Conservation (phyloP, 2,888 invertebrate species). For the Agonopterix alstromeriana region DNA sequence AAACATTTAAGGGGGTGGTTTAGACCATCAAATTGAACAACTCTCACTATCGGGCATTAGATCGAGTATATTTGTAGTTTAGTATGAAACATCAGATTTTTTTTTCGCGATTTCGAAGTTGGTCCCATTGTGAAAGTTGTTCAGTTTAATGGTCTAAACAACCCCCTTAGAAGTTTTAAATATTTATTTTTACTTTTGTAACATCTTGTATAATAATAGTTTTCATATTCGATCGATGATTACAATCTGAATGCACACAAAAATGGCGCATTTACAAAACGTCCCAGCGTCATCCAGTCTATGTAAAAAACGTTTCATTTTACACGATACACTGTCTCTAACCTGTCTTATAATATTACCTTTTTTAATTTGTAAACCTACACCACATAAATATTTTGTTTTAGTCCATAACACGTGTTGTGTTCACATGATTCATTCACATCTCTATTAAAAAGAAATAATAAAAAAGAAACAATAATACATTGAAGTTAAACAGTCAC, state of each 20-base stretch:
- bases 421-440: not conserved
- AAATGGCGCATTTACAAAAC: slow-evolving; percentile 8
- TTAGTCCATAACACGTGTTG: not conserved
- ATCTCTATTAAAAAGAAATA: not conserved
- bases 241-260: slow-evolving; percentile 13
- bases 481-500: no score
- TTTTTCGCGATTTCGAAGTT: no score
- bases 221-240: not conserved
- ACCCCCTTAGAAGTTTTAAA: no score
- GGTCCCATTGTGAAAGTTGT: no score
- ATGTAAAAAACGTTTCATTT: slow-evolving; percentile 21
- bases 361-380: slow-evolving; percentile 7
- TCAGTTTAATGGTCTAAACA: no score
- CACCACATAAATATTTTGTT: slow-evolving; percentile 4
- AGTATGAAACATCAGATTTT: no score
- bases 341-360: slow-evolving; percentile 5
- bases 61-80: no score
- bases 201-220: no score
- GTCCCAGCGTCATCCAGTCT: slow-evolving; percentile 35
- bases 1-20: no score
- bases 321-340: not conserved
- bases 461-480: not conserved
- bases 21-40: no score
- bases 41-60: no score
- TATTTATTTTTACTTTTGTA: no score